These are phyloP conservation scores for Drosophila affinis DNA, from an alignment of 2,888 invertebrate genomes.

Conservation along the genomic window DNA sequence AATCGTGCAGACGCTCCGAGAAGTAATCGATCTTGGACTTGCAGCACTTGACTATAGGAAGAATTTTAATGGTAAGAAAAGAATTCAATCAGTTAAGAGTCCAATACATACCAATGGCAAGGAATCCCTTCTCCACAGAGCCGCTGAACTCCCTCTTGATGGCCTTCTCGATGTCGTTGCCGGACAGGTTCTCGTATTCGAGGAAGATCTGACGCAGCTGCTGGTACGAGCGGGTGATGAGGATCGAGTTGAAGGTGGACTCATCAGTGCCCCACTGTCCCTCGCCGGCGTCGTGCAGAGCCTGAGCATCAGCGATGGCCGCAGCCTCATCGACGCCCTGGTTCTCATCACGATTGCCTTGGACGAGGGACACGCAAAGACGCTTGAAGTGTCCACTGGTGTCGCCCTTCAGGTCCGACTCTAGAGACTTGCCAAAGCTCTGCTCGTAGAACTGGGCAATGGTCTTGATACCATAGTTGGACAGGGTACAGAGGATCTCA, in stretches of 20 bases:
- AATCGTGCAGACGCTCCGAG: constrained; percentile 94
- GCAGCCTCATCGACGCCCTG: constrained; percentile 91
- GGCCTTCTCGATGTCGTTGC: constrained; percentile 92
- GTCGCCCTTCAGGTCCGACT: constrained; percentile 94
- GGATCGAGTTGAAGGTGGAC: constrained; percentile 92
- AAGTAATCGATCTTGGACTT: constrained; percentile 96
- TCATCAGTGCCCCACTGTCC: constrained; percentile 96
- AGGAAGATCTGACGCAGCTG: constrained; percentile 93
- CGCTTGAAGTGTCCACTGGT: constrained; percentile 98
- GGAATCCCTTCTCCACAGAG: constrained; percentile 92
- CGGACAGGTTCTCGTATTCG: constrained; percentile 92
- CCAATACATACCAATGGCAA: constrained; percentile 90
- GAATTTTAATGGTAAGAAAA: background rate
- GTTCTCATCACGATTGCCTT: constrained; percentile 96
- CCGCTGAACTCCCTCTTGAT: constrained; percentile 96
- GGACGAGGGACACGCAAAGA: constrained; percentile 93
- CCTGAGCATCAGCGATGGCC: constrained; percentile 93
- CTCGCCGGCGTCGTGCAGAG: constrained; percentile 90
- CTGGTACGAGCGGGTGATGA: constrained; percentile 94
- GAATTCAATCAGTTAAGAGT: background rate
- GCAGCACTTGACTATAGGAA: constrained; percentile 90
- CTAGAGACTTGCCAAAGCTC: constrained; percentile 93
- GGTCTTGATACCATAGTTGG: constrained; percentile 94
- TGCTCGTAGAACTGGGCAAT: constrained; percentile 92
- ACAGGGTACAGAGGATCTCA: constrained; percentile 95